Conservation (phyloP, 1,140 invertebrate genomes). For the Panulirus ornatus region DNA sequence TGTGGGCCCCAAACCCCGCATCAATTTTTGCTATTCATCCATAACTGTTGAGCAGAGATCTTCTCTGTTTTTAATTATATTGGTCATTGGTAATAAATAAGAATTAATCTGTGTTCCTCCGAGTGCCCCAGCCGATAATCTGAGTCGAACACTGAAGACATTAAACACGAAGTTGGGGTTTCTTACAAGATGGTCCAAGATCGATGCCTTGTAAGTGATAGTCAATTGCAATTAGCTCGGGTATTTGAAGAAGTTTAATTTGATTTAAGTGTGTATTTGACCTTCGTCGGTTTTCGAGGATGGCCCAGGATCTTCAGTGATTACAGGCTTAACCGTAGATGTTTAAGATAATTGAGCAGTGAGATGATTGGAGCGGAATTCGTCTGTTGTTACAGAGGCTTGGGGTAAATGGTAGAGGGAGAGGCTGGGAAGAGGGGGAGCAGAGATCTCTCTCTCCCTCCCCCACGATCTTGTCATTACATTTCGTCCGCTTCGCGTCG, state of each 20-base stretch:
- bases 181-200: conserved; percentile 13
- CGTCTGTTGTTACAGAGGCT: conserved; percentile 19
- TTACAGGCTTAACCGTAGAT: conserved; percentile 36
- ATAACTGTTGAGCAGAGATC: no score
- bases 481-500: no score
- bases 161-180: conserved; percentile 5
- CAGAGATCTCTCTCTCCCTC: no score
- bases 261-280: conserved; percentile 64
- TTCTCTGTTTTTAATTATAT: conserved; percentile 56
- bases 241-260: conserved; percentile 67
- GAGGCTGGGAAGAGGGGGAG: not conserved
- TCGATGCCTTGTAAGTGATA: conserved; percentile 62
- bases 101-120: conserved; percentile 28
- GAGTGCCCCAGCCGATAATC: not conserved
- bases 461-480: no score
- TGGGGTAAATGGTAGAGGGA: not conserved
- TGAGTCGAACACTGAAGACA: conserved; percentile 21
- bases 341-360: conserved; percentile 58
- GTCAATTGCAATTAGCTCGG: conserved; percentile 62
- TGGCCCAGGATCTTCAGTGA: conserved; percentile 17
- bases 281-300: conserved; percentile 44
- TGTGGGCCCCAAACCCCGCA: no score
- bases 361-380: conserved; percentile 55
- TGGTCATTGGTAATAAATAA: conserved; percentile 46
- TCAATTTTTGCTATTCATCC: no score